Evolutionary conservation across 2,113 vertebrate species (phyloP).

Genomic region (Todiramphus saurophagus): DNA sequence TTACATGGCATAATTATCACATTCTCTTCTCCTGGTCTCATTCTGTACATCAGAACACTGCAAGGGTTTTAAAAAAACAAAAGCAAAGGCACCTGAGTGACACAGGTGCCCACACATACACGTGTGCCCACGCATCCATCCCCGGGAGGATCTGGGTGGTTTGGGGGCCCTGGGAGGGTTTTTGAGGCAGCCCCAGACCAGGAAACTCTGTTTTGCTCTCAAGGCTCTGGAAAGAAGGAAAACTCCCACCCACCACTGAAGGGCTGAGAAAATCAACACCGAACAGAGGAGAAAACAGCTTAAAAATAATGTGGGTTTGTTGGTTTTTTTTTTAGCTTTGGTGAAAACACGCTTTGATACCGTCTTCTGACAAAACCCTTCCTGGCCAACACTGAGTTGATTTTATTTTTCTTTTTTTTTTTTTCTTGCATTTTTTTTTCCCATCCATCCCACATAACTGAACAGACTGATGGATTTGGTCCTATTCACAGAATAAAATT

Average conservation of each 20-base stretch:
- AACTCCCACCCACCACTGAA: neutral
- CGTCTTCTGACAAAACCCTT: neutral
- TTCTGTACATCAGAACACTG: slow-evolving; percentile 48
- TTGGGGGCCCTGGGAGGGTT: neutral
- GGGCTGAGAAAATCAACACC: neutral
- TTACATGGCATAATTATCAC: slow-evolving; percentile 18
- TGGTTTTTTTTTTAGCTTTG: neutral
- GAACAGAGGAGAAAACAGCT: neutral
- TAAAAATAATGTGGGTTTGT: neutral
- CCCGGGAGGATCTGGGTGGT: neutral
- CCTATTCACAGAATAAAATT: neutral
- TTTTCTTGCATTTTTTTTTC: neutral
- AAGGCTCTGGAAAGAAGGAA: neutral
- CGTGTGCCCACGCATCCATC: neutral
- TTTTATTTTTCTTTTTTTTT: neutral
- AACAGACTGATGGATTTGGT: neutral
- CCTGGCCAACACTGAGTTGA: neutral
- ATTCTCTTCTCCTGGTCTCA: slow-evolving; percentile 4
- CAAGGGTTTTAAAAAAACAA: slow-evolving; percentile 12
- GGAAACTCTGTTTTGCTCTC: neutral
- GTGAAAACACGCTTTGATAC: neutral
- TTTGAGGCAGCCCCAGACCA: neutral
- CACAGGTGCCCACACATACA: too few species aligned
- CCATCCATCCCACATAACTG: neutral
- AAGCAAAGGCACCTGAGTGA: slow-evolving; percentile 66